Evolutionary conservation across 2,797 vertebrate species (phyloP).

Genomic region (Alauda arvensis): DNA sequence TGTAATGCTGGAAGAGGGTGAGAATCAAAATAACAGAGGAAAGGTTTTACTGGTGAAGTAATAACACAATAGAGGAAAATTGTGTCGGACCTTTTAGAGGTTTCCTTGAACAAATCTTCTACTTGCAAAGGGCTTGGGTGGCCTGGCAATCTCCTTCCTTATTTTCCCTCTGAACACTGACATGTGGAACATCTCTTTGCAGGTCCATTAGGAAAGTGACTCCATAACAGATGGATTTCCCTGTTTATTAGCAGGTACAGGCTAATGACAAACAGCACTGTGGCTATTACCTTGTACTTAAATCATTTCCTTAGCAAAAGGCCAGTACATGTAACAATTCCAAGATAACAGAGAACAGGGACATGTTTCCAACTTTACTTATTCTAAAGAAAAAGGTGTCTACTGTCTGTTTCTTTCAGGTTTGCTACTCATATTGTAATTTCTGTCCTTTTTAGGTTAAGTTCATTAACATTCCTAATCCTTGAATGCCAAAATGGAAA

Average conservation of each 20-base stretch:
- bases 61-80: slow-evolving; percentile 11
- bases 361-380: background rate
- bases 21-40: background rate
- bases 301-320: slow-evolving; percentile 13
- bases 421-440: background rate
- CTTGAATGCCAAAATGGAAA: background rate
- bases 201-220: slow-evolving; percentile 12
- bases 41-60: slow-evolving; percentile 29
- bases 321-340: background rate
- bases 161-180: slow-evolving; percentile 14
- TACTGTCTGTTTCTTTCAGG: background rate
- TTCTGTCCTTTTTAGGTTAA: background rate
- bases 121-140: slow-evolving; percentile 54
- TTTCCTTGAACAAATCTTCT: slow-evolving; percentile 28
- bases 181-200: slow-evolving; percentile 23
- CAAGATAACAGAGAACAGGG: background rate
- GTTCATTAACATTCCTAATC: background rate
- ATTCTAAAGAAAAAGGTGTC: background rate
- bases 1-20: background rate
- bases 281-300: background rate
- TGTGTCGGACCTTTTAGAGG: background rate
- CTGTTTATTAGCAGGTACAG: slow-evolving; percentile 46
- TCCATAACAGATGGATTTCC: slow-evolving; percentile 27
- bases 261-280: slow-evolving; percentile 20
- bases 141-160: slow-evolving; percentile 4